Conservation (phyloP, 2,888 invertebrate genomes). For the Tetheella fluctuosa region DNA sequence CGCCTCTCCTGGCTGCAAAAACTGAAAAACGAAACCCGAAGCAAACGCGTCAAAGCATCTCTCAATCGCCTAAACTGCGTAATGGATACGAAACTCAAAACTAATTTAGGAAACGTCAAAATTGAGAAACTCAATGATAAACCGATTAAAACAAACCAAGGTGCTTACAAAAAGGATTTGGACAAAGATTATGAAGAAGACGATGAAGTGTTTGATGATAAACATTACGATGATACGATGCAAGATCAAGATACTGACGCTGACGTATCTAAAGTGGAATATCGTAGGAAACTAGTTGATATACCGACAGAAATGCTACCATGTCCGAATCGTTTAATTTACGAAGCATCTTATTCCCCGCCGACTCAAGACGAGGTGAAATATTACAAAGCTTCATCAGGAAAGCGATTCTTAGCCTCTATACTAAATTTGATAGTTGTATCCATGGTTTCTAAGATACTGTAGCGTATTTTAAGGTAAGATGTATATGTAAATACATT, state of each 20-base stretch:
- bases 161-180: conserved; percentile 43
- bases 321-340: conserved; percentile 67
- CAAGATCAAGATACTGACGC: conserved; percentile 69
- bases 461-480: conserved; percentile 49
- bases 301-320: conserved; percentile 70
- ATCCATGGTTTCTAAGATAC: conserved; percentile 38
- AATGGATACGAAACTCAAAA: conserved; percentile 77
- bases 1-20: conserved; percentile 91
- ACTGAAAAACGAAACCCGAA: conserved; percentile 89
- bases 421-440: conserved; percentile 39
- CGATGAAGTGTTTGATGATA: conserved; percentile 62
- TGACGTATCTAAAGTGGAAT: conserved; percentile 63
- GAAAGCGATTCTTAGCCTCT: conserved; percentile 34
- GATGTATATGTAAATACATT: conserved; percentile 36
- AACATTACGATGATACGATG: conserved; percentile 70
- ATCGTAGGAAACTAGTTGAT: conserved; percentile 65
- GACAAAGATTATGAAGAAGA: conserved; percentile 61
- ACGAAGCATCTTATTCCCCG: conserved; percentile 68
- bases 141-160: conserved; percentile 39
- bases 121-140: conserved; percentile 40
- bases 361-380: conserved; percentile 79
- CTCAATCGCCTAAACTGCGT: conserved; percentile 88
- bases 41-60: conserved; percentile 86
- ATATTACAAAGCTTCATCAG: conserved; percentile 70
- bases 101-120: conserved; percentile 50